These are phyloP conservation scores for Caenorhabditis auriculariae DNA, from an alignment of 2,888 invertebrate genomes.

Conservation along the genomic window DNA sequence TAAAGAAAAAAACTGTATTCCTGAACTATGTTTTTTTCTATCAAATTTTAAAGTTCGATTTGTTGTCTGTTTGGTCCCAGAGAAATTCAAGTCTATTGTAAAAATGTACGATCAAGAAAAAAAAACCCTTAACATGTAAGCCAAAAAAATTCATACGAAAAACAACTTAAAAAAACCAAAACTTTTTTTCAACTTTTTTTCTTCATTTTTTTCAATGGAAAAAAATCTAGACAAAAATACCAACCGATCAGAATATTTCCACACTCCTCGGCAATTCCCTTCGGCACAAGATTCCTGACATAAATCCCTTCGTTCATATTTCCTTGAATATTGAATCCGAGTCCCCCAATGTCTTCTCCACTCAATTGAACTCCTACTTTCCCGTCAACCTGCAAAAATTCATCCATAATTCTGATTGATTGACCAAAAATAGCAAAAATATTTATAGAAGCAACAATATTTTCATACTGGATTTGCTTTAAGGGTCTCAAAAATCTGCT, in stretches of 20 bases:
- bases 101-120: too few species aligned
- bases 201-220: too few species aligned
- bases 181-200: too few species aligned
- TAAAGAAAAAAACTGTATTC: too few species aligned
- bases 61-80: too few species aligned
- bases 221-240: neutral
- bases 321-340: conserved; percentile 70
- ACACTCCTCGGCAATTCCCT: conserved; percentile 85
- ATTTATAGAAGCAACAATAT: neutral
- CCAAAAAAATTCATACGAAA: neutral
- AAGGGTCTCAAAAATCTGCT: too few species aligned
- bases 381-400: conserved; percentile 26
- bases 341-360: conserved; percentile 40
- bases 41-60: too few species aligned
- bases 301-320: conserved; percentile 87
- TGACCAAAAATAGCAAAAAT: neutral
- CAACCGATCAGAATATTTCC: conserved; percentile 79
- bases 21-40: too few species aligned
- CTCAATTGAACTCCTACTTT: conserved; percentile 40
- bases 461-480: neutral
- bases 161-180: too few species aligned
- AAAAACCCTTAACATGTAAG: too few species aligned
- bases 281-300: conserved; percentile 81
- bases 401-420: neutral
- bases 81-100: too few species aligned